Evolutionary conservation across 2,113 vertebrate genomes (phyloP).

Genomic region (Poeciliopsis occidentalis): DNA sequence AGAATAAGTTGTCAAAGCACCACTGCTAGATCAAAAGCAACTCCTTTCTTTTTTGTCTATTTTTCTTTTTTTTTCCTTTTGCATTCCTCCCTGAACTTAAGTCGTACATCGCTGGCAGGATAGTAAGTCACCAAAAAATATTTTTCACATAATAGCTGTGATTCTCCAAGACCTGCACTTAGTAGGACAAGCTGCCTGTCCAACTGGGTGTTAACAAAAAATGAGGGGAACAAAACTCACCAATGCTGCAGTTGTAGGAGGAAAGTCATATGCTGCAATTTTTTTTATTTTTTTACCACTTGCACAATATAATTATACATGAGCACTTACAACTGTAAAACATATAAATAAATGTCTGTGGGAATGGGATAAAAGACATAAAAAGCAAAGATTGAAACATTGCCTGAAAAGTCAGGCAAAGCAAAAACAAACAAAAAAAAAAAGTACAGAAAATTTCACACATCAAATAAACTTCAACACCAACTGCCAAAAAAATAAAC

Average conservation of each 20-base stretch:
- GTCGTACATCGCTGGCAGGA: neutral
- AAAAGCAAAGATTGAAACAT: neutral
- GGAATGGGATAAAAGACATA: too few relatives aligned
- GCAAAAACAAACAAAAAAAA: neutral
- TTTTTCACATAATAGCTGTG: neutral
- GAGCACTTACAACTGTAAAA: neutral
- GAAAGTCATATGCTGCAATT: neutral
- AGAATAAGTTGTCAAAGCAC: conserved; percentile 23
- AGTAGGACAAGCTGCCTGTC: neutral
- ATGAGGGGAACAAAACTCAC: neutral
- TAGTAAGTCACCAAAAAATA: neutral
- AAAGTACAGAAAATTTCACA: neutral
- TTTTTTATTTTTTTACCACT: neutral
- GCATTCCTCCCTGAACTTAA: neutral
- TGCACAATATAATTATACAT: too few relatives aligned
- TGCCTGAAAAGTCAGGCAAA: neutral
- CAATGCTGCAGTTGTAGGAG: neutral
- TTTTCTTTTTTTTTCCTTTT: neutral
- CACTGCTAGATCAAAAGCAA: neutral
- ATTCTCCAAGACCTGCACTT: neutral
- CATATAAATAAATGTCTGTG: neutral
- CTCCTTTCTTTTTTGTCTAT: neutral
- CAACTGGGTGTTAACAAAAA: neutral
- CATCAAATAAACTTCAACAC: neutral
- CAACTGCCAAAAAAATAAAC: neutral